Percentiles rank a stretch among this genome's conserved stretches.
These are phyloP conservation scores for Melanotaenia maccullochi DNA, from an alignment of 2,797 vertebrate species.

Conservation along the genomic window DNA sequence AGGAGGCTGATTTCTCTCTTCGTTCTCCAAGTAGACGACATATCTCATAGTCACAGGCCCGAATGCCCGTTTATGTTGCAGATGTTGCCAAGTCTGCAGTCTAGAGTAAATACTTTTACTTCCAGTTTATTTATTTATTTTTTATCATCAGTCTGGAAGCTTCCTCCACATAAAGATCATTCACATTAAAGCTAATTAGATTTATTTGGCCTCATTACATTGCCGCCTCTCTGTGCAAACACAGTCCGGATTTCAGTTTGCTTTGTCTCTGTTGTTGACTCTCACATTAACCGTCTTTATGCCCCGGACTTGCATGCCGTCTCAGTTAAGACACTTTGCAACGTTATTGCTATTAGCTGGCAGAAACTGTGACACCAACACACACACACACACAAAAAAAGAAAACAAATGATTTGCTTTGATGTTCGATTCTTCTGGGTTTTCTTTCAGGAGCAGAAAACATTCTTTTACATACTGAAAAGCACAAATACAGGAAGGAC, in stretches of 20 bases:
- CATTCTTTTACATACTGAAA: neutral
- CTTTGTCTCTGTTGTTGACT: slow-evolving; percentile 18
- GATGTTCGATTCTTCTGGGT: neutral
- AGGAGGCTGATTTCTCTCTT: slow-evolving; percentile 36
- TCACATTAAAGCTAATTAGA: slow-evolving; percentile 76
- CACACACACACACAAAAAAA: neutral
- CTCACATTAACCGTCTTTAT: slow-evolving; percentile 30
- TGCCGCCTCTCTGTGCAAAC: slow-evolving; percentile 35
- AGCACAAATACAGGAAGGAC: neutral
- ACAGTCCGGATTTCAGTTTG: slow-evolving; percentile 32
- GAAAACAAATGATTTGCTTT: neutral
- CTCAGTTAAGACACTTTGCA: slow-evolving; percentile 6
- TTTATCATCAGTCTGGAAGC: slow-evolving; percentile 52
- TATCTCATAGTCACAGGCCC: slow-evolving; percentile 67
- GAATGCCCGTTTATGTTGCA: slow-evolving; percentile 44
- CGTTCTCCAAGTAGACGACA: slow-evolving; percentile 29
- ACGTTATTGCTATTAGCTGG: slow-evolving; percentile 1
- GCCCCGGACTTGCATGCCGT: slow-evolving; percentile 5
- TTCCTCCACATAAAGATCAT: slow-evolving; percentile 69
- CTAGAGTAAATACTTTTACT: slow-evolving; percentile 57
- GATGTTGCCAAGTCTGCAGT: slow-evolving; percentile 60
- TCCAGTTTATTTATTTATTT: slow-evolving; percentile 57
- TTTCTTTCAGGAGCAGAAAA: neutral
- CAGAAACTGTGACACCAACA: neutral
- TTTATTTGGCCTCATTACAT: slow-evolving; percentile 73